Conservation (phyloP, 2,113 vertebrate species). For the Mus musculus region DNA sequence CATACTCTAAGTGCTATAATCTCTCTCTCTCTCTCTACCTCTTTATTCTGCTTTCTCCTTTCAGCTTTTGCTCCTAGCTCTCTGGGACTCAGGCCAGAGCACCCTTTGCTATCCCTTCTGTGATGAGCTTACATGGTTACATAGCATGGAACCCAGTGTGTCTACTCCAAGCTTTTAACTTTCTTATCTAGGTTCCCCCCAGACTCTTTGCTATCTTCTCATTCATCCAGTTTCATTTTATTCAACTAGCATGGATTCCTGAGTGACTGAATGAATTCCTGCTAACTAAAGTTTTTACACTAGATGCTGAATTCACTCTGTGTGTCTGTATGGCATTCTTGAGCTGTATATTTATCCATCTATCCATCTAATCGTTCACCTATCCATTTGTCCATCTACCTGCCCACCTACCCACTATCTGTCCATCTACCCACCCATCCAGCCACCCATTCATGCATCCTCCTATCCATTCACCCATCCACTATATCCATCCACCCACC, state of each 20-base stretch:
- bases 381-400: neutral
- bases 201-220: neutral
- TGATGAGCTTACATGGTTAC: neutral
- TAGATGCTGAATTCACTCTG: neutral
- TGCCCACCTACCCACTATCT: no score
- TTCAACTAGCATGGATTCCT: neutral
- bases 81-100: neutral
- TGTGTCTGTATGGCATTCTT: neutral
- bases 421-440: neutral
- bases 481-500: neutral
- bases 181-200: neutral
- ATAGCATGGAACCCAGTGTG: neutral
- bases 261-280: neutral
- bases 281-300: neutral
- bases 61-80: neutral
- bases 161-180: constrained; percentile 16
- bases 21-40: neutral
- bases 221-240: neutral
- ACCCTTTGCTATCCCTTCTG: neutral
- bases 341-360: neutral
- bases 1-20: neutral
- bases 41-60: constrained; percentile 15
- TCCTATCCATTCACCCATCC: neutral
- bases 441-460: neutral
- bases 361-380: neutral